Percentiles rank a stretch among this genome's conserved stretches.
Conservation (phyloP, 2,113 vertebrate genomes). For the Dasyornis broadbenti region DNA sequence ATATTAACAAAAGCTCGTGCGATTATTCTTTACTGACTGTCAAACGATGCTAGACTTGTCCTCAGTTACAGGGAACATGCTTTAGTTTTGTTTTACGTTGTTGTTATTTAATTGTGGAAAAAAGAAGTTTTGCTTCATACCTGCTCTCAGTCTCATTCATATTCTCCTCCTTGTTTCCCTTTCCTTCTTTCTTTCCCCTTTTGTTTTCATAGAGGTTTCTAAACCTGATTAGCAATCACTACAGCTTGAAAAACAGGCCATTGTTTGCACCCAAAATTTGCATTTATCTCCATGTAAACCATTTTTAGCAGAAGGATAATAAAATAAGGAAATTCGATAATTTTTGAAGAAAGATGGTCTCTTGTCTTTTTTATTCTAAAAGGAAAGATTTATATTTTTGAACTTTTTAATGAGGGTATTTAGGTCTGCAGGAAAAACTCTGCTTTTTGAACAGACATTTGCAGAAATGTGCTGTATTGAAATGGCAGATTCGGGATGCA, state of each 20-base stretch:
- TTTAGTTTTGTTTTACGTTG: neutral
- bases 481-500: neutral
- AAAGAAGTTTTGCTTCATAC: slow-evolving; percentile 5
- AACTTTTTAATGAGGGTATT: slow-evolving; percentile 56
- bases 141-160: neutral
- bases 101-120: slow-evolving; percentile 20
- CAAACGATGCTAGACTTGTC: neutral
- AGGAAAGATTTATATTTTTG: neutral
- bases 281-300: slow-evolving; percentile 49
- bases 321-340: slow-evolving; percentile 27
- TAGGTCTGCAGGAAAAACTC: slow-evolving; percentile 49
- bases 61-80: neutral
- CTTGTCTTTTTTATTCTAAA: neutral
- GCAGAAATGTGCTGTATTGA: neutral
- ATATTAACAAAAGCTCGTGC: slow-evolving; percentile 40
- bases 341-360: slow-evolving; percentile 58
- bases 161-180: neutral
- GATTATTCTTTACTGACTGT: slow-evolving; percentile 56
- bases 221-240: neutral
- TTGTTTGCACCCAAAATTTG: slow-evolving; percentile 53
- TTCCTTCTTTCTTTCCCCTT: neutral
- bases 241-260: slow-evolving; percentile 36
- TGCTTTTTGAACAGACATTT: slow-evolving; percentile 61
- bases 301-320: slow-evolving; percentile 19
- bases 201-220: neutral